Base-by-base conservation (phyloP, 2,797 vertebrate species). In the Liasis olivaceus region DNA sequence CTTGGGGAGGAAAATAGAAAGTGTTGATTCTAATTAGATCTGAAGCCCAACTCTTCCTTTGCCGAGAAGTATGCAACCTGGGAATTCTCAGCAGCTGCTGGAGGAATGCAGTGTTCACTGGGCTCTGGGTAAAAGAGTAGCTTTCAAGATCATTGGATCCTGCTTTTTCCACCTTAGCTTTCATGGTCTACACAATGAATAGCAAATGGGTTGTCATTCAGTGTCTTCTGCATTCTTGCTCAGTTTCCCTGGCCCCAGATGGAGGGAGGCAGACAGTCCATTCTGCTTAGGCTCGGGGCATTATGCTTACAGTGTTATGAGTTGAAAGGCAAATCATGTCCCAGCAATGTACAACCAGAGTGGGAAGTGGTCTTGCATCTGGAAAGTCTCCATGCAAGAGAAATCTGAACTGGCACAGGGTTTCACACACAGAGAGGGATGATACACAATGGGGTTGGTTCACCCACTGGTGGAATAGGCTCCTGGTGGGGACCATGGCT, bases 21-120 rank as follows among this genome's bases (percentile, higher is more conserved):
- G 92, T 95, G 95, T 96, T 98, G 97, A 97, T 97, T 97, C 94
- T 98, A 97, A 98, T 96, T 94, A 91, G 95, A 97, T 95, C 95
- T 97, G 97, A 97, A 97, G 96, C 97, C 95, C 96, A 95, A 96
- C 93, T 97, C 97, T 97, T 97, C 96, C 95, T 8, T 94, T 95
- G 2, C 94, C 94, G 96, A 97, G 88, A 95, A 96, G 22, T 96
- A 92, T 96, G 94, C 94, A 96, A 97, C 96, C 94, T 95, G 88
- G 92, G 95, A 51, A 95, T 96, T 98, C 98, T 97, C 97, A 63
- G 36, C 42, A 60, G 96, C 95, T 95, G 91, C 94, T 94, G 93
- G 63, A 96, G 91, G 94, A 60, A 97, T 97, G 96, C 96, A 98
- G 96, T 97, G 97, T 98, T 98, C 97, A 97, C 97, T 96, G 93